Base-by-base conservation (phyloP, 2,113 vertebrate species). In the Centropus unirufus region DNA sequence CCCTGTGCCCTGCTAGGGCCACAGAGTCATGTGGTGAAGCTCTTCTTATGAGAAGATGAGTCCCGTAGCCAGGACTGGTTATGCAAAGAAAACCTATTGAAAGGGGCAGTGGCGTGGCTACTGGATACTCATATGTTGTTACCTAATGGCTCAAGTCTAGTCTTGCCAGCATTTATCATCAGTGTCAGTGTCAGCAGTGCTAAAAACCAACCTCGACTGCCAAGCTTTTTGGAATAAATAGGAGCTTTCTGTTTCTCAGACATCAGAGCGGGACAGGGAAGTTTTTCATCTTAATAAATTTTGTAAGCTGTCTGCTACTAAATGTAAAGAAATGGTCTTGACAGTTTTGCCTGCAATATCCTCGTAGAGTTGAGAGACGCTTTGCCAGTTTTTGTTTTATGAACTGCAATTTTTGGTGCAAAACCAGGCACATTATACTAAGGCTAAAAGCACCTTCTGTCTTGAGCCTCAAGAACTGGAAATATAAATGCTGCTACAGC, bases 1-100 rank as follows among this genome's bases (percentile, higher is more conserved):
- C 0, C 1, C 23, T 51, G 23, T 67, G 61, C 32, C 11, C 17
- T 32, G 62, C 23, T 0, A 0, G 32, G n/a, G 57, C 61, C 3
- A 4, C 40, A 27, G 61, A 6, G 29, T 68, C 1, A 0, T 17
- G 32, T 63, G 49, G 58, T 64, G 39, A 68, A 55, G 30, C 24
- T 1, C 0, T 46, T 87, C 39, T 21, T 52, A 10, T 0, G 11
- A 58, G 39, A n/a, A 67, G 34, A 24, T 19, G 30, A 40, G 18
- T 27, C 49, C 24, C 49, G 8, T n/a, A 39, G 66, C 30, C 12
- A 20, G 34, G 40, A 9, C 26, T 52, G 29, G 29, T 55, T 34
- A 27, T 0, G 0, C 13, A 44, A 72, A 30, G 30, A 20, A 72
- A 47, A 47, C 4, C 15, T 8, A 36, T 44, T 62, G 9, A 11